Evolutionary conservation across 2,113 vertebrate genomes (phyloP), one percentile per base, ranked within the genome.

Genomic region (Carollia perspicillata): DNA sequence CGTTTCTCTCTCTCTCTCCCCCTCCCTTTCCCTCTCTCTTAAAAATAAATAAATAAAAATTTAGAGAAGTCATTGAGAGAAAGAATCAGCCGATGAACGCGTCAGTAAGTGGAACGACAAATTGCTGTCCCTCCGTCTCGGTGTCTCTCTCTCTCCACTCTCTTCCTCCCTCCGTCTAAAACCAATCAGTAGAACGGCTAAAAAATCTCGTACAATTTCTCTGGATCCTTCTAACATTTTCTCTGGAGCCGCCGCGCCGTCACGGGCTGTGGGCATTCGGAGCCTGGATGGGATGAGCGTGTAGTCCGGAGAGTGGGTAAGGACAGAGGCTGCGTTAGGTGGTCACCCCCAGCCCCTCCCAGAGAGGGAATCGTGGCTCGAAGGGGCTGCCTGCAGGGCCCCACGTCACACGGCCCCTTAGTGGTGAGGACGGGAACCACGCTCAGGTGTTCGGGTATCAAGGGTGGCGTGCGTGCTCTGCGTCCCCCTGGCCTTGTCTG

Each of bases 331-430:
- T 44, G 1, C 10, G 0, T 42, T 28, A 42, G 13, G 4, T 1
- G 8, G 6, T 69, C 37, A 1, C 47, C 23, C 47, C 13, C 63
- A 17, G 1, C 44, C 37, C 28, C 42, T 37, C 16, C 4, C 18
- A 55, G 47, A 28, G 66, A 80, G 44, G 33, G n/a, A 28, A 8
- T 2, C 22, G 72, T 77, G 83, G 68, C 49, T 84, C 22, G 16
- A 4, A 69, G 42, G 16, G 23, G 44, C 33, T 12, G 26, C 12
- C 13, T 8, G 28, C 53, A 0, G 9, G 22, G 69, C 58, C 47
- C 9, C 0, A 0, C 2, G 26, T n/a, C 2, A 0, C 33, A 0
- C 8, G 10, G 40, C 2, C 63, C 68, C 69, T 35, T 0, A 74
- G 30, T 2, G 35, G 17, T 2, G 11, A 10, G 9, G 58, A 2